Percentiles rank a stretch among this genome's conserved stretches.
Conservation (phyloP, 2,113 vertebrate genomes). For the Atherinomorus stipes region DNA sequence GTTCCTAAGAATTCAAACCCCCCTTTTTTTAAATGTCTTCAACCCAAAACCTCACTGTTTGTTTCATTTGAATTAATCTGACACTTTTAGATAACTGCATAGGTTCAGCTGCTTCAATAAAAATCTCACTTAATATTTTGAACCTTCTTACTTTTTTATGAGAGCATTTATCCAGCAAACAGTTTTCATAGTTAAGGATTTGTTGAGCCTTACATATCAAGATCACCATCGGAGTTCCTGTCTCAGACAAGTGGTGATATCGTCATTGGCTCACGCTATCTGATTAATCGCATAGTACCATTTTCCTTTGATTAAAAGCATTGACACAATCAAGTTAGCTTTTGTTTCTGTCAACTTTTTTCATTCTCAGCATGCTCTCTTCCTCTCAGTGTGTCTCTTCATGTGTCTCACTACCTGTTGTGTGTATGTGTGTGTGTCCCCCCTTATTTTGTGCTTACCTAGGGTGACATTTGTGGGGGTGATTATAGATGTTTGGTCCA, state of each 20-base stretch:
- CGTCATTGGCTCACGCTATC: constrained; percentile 21
- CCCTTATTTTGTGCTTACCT: constrained; percentile 42
- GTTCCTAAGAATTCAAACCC: constrained; percentile 3
- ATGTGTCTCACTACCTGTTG: constrained; percentile 33
- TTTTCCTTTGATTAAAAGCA: constrained; percentile 16
- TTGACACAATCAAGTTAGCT: constrained; percentile 6
- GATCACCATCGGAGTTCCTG: constrained; percentile 26
- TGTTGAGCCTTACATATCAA: constrained; percentile 14
- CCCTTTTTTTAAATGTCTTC: constrained; percentile 1
- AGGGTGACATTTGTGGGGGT: constrained; percentile 61
- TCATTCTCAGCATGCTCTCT: background rate
- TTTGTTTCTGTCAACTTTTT: constrained; percentile 14
- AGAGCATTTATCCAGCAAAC: constrained; percentile 27
- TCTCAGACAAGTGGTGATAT: constrained; percentile 16
- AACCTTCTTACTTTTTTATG: constrained; percentile 25
- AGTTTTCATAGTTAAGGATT: constrained; percentile 11
- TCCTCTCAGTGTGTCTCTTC: background rate
- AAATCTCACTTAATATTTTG: constrained; percentile 21
- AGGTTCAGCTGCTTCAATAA: constrained; percentile 6
- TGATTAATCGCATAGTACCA: constrained; percentile 22
- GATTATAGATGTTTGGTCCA: constrained; percentile 55
- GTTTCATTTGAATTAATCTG: constrained; percentile 7
- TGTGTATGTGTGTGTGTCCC: no score
- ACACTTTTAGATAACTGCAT: constrained; percentile 3
- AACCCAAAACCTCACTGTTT: constrained; percentile 5